Evolutionary conservation across 2,888 invertebrate genomes (phyloP).

Genomic region (Griposia aprilina): DNA sequence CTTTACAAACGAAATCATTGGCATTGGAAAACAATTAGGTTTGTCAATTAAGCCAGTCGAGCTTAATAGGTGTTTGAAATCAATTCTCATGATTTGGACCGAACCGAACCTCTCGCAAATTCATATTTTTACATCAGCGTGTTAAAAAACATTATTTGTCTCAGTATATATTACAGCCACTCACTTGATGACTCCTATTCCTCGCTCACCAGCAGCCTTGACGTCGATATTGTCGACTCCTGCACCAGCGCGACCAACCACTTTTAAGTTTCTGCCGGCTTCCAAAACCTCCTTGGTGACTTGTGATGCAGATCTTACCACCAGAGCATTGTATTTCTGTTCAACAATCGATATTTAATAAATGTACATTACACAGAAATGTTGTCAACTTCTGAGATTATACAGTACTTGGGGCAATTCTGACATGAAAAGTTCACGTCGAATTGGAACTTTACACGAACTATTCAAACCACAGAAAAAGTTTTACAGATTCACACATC

Average conservation of each 20-base stretch:
- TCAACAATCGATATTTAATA: neutral
- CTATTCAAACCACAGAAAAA: neutral
- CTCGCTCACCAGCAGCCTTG: conserved; percentile 94
- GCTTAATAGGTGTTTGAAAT: neutral
- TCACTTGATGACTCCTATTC: conserved; percentile 98
- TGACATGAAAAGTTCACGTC: neutral
- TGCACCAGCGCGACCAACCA: conserved; percentile 99
- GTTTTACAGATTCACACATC: neutral
- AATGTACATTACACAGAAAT: neutral
- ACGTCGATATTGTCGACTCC: conserved; percentile 99
- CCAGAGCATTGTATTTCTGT: conserved; percentile 97
- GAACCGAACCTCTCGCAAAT: neutral
- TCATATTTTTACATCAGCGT: neutral
- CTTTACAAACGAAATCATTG: conserved; percentile 5
- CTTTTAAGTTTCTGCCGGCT: conserved; percentile 94
- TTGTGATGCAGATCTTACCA: conserved; percentile 98
- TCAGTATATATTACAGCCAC: conserved; percentile 65
- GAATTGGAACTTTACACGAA: neutral
- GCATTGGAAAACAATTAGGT: conserved; percentile 22
- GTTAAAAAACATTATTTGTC: neutral
- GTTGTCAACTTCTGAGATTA: neutral
- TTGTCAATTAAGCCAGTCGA: conserved; percentile 15
- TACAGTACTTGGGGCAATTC: neutral
- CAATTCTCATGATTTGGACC: neutral
- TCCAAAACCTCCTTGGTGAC: conserved; percentile 96